Evolutionary conservation across 2,888 invertebrate genomes (phyloP), one percentile per base, ranked within the genome.

Genomic region (Spisula subtruncata): DNA sequence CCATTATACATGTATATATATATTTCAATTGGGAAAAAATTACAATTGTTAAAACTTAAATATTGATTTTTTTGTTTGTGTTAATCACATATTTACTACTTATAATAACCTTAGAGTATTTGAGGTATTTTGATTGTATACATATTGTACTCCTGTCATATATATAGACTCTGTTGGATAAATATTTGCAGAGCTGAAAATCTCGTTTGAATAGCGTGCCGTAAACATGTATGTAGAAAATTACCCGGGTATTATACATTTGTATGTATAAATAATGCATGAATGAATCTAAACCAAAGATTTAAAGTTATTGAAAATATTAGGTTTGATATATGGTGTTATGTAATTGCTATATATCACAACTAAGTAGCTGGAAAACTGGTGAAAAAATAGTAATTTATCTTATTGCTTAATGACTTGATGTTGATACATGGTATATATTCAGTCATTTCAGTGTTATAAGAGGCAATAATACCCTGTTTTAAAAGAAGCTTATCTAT

Each of bases 41-140:
- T 14, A 51, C 51, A 12, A 51, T 51, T 51, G 51, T 60, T 60
- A 18, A 54, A 54, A 54, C 54, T 54, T 54, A 54, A 60, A 20
- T 60, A 60, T 75, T 75, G 60, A 75, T 32, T 75, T 12, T n/a
- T 18, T 29, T 75, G 75, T 32, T 75, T 75, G 75, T 75, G 14
- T 75, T 32, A 75, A 75, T 75, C 35, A 32, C 32, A 35, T 75
- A 75, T 75, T 75, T 75, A 75, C 75, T 75, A 75, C 75, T 32
- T 75, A 75, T 41, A 41, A 41, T 41, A 41, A 18, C 14, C 5
- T 32, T 32, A 35, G 32, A 35, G 75, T 75, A 75, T 32, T 75
- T 75, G 4, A 18, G 35, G 16, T 75, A 75, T 75, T 75, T 75
- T 35, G 35, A 75, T 75, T 75, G 75, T 75, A 32, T 32, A 25